Percentiles rank a stretch among this genome's conserved stretches.
These are phyloP conservation scores for Aporophyla lueneburgensis DNA, from an alignment of 2,888 invertebrate genomes.

Conservation along the genomic window DNA sequence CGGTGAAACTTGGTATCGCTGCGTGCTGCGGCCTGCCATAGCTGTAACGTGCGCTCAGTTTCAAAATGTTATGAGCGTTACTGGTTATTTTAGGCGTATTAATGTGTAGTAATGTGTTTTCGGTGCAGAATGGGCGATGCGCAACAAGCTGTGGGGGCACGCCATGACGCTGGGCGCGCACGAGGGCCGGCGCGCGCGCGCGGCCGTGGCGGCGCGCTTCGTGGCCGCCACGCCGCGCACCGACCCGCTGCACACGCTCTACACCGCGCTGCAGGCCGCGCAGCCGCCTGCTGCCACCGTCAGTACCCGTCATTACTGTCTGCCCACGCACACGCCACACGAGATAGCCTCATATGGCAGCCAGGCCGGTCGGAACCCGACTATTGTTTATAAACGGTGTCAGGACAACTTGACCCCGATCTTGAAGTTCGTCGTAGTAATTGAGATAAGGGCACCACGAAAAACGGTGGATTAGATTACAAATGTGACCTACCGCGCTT, in stretches of 20 bases:
- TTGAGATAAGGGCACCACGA: too few relatives aligned
- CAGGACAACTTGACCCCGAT: too few relatives aligned
- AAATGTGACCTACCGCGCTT: too few relatives aligned
- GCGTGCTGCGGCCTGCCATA: too few relatives aligned
- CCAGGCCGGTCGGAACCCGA: not conserved
- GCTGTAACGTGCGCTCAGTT: not conserved
- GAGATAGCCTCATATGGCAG: not conserved
- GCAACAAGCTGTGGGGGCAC: conserved; percentile 97
- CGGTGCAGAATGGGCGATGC: conserved; percentile 96
- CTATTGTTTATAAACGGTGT: not conserved
- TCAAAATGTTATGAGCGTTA: not conserved
- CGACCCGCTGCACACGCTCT: conserved; percentile 98
- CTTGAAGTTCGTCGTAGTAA: too few relatives aligned
- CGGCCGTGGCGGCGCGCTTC: conserved; percentile 96
- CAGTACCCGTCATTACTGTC: conserved; percentile 14
- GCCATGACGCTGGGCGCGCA: conserved; percentile 97
- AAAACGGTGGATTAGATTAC: too few relatives aligned
- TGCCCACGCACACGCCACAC: conserved; percentile 73
- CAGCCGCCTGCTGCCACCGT: conserved; percentile 90
- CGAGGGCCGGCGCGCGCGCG: conserved; percentile 93
- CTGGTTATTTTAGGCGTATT: too few relatives aligned
- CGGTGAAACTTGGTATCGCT: too few relatives aligned
- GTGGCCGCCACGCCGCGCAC: conserved; percentile 95
- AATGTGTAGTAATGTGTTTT: not conserved
- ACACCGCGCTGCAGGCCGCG: conserved; percentile 96